Base-by-base conservation (phyloP, 2,797 vertebrate species). In the Argentina silus region DNA sequence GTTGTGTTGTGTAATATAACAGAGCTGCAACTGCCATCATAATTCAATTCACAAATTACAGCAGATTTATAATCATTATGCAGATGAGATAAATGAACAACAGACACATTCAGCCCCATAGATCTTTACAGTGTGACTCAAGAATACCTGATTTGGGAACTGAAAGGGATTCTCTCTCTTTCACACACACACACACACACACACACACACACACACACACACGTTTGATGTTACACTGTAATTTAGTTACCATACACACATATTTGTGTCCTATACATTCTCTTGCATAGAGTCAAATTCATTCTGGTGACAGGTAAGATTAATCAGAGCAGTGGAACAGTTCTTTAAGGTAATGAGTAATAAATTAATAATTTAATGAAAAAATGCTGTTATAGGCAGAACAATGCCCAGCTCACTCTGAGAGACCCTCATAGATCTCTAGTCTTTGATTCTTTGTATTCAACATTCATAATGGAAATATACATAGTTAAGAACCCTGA, bases 11-110 rank as follows among this genome's bases (percentile, higher is more conserved):
- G 7, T 59, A 55, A 59, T 60, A 69, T 10, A 23, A 65, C 45
- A 45, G 60, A 74, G 67, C 74, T 69, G 77, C 42, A 17, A 43
- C 51, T 36, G 19, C 51, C 70, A 12, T 53, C 60, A 80, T 88
- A 67, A 87, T 76, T 85, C 78, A 85, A 65, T 72, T 76, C 15
- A 23, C 17, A 83, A 81, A 87, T 81, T 69, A 79, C 69, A 69
- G 10, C 67, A 78, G 82, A 87, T 87, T 74, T 83, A 85, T 82
- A 67, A 81, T 44, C 70, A 82, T 71, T 12, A 47, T 71, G 44
- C 62, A 80, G 59, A 83, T 81, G 51, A 79, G 68, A 81, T 72
- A 61, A 80, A 88, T 84, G 74, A 84, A 80, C 55, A 82, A 78
- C 76, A 73, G 73, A 67, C 73, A 60, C 71, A 55, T 78, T 74